Conservation (phyloP, 1,140 invertebrate species). For the Argopecten irradians region DNA sequence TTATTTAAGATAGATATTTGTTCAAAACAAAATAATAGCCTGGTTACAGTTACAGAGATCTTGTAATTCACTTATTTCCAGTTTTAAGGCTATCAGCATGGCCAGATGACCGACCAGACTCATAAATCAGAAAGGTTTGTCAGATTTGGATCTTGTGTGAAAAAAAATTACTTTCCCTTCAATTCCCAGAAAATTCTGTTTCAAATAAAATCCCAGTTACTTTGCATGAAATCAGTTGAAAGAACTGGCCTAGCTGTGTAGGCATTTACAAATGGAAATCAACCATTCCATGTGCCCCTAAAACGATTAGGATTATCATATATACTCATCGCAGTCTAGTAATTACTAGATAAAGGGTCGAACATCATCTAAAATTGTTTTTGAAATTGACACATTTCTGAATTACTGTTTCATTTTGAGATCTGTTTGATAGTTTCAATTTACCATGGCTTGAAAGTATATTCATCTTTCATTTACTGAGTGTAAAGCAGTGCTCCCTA, state of each 20-base stretch:
- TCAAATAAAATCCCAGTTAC: background rate
- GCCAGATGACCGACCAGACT: background rate
- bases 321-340: too few species aligned
- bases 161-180: background rate
- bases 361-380: too few species aligned
- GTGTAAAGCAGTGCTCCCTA: too few species aligned
- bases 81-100: background rate
- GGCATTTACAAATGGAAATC: too few species aligned
- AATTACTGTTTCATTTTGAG: too few species aligned
- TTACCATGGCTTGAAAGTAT: too few species aligned
- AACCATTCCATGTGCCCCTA: too few species aligned
- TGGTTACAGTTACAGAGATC: background rate
- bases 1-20: background rate
- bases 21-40: background rate
- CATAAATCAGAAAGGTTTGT: background rate
- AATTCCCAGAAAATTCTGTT: background rate
- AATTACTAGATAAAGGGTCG: too few species aligned
- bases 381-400: too few species aligned
- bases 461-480: too few species aligned
- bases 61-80: background rate
- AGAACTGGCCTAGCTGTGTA: background rate
- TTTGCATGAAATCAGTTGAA: background rate
- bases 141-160: background rate
- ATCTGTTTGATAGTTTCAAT: too few species aligned
- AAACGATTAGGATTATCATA: too few species aligned